These are phyloP conservation scores for Magallana ariakensis DNA, from an alignment of 1,140 invertebrate genomes.

Conservation along the genomic window DNA sequence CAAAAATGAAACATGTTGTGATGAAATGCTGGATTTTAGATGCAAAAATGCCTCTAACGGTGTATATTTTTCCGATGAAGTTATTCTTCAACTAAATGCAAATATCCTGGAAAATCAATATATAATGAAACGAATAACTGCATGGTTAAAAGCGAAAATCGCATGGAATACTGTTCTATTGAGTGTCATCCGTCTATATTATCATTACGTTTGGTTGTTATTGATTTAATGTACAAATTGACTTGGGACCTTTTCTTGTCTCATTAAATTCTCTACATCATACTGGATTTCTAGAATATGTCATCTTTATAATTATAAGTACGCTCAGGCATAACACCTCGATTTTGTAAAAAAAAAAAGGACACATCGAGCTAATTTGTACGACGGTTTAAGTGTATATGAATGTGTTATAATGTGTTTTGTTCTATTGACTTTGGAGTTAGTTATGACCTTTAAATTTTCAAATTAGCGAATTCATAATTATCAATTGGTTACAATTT, in stretches of 20 bases:
- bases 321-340: too few species aligned
- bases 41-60: too few species aligned
- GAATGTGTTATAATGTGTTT: too few species aligned
- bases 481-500: too few species aligned
- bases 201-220: neutral
- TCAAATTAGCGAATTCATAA: too few species aligned
- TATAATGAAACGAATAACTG: neutral
- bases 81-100: neutral
- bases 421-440: too few species aligned
- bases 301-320: neutral
- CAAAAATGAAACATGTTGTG: too few species aligned
- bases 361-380: too few species aligned
- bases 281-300: neutral
- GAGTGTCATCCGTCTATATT: conserved; percentile 5
- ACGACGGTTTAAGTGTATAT: too few species aligned
- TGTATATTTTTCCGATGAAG: neutral
- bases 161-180: neutral
- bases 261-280: conserved; percentile 5
- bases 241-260: conserved; percentile 3
- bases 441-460: too few species aligned
- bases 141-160: neutral
- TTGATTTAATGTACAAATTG: conserved; percentile 3
- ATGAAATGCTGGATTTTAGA: too few species aligned
- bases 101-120: neutral
- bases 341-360: too few species aligned